Conservation (phyloP, 2,113 vertebrate species). For the Dolichotis patagonum region DNA sequence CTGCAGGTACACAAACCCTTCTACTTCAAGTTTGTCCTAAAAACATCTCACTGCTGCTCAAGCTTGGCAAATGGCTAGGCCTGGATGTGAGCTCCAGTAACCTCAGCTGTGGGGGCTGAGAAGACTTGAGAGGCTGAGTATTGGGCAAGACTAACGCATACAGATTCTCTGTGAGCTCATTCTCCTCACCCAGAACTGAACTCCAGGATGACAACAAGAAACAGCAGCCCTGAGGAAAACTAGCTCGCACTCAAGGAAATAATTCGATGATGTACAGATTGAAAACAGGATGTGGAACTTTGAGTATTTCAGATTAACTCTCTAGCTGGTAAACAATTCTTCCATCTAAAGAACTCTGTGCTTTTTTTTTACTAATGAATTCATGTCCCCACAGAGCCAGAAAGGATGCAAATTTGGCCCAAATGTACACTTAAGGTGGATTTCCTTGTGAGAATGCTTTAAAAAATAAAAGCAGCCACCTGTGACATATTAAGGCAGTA, state of each 20-base stretch:
- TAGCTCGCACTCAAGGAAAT: slow-evolving; percentile 6
- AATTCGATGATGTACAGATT: neutral
- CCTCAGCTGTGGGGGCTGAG: neutral
- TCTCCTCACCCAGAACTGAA: neutral
- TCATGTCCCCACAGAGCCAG: slow-evolving; percentile 32
- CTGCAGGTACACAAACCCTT: neutral
- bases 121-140: neutral
- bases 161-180: neutral
- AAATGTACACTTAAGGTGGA: slow-evolving; percentile 66
- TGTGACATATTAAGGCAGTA: slow-evolving; percentile 70
- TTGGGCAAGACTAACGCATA: neutral
- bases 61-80: neutral
- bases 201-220: neutral
- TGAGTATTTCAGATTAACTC: neutral
- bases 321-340: slow-evolving; percentile 50
- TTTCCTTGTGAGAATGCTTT: slow-evolving; percentile 53
- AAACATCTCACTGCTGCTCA: neutral
- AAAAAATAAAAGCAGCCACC: slow-evolving; percentile 67
- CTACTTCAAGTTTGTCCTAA: too few relatives aligned
- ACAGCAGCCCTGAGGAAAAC: slow-evolving; percentile 7
- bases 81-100: neutral
- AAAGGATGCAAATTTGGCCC: slow-evolving; percentile 72
- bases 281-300: slow-evolving; percentile 49
- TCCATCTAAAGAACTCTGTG: slow-evolving; percentile 54
- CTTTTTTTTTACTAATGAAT: slow-evolving; percentile 72